Evolutionary conservation across 2,888 invertebrate species (phyloP).

Genomic region (Chloroclystis v-ata): DNA sequence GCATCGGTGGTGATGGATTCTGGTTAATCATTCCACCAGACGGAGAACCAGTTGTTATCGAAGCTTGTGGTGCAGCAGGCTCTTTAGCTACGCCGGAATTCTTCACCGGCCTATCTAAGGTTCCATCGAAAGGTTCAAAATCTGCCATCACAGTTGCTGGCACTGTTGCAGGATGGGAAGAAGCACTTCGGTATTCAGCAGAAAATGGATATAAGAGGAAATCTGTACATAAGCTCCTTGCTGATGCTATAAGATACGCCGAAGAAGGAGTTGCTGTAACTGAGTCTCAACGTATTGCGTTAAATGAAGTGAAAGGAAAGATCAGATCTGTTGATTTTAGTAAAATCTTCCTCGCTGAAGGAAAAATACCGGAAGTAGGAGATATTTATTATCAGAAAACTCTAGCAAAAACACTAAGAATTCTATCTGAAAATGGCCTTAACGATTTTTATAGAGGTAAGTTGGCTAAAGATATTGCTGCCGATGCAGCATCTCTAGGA

Average conservation of each 20-base stretch:
- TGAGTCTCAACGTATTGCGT: conserved; percentile 32
- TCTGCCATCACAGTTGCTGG: conserved; percentile 64
- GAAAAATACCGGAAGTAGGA: conserved; percentile 45
- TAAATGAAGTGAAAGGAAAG: conserved; percentile 22
- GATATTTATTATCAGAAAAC: conserved; percentile 52
- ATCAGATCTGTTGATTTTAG: conserved; percentile 38
- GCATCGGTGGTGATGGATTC: conserved; percentile 65
- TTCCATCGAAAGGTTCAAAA: conserved; percentile 57
- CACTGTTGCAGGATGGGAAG: conserved; percentile 65
- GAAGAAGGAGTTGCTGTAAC: conserved; percentile 59
- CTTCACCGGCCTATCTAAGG: conserved; percentile 41
- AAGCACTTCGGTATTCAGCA: conserved; percentile 58
- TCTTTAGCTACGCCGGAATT: conserved; percentile 54
- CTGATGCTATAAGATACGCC: conserved; percentile 62
- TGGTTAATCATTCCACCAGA: conserved; percentile 66
- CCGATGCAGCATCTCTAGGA: conserved; percentile 52
- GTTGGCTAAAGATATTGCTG: conserved; percentile 52
- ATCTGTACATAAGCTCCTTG: conserved; percentile 47
- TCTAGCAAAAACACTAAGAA: conserved; percentile 52
- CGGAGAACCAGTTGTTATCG: conserved; percentile 58
- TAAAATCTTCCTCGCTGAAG: conserved; percentile 45
- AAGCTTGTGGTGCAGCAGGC: conserved; percentile 63
- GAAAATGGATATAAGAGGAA: conserved; percentile 57
- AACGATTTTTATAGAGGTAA: conserved; percentile 60
- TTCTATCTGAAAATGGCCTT: conserved; percentile 51